phyloP scores from a whole-genome alignment of 2,888 invertebrate genomes.

The Dasypolia templi region DNA sequence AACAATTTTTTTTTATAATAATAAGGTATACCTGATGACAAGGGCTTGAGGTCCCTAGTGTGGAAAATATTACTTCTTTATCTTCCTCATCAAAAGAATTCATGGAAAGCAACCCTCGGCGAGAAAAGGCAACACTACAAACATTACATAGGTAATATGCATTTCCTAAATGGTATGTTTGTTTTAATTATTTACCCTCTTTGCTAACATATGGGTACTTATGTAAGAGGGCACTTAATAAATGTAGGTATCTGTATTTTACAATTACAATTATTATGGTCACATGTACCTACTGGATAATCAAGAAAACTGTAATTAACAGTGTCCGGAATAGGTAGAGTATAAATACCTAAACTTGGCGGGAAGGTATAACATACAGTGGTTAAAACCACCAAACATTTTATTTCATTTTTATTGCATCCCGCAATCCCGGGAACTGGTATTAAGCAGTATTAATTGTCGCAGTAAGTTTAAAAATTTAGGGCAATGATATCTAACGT shows the following conservation, averaged over 20 bases:
- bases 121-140: constrained; percentile 95
- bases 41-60: constrained; percentile 94
- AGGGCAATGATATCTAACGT: no score
- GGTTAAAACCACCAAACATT: no score
- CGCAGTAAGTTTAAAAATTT: no score
- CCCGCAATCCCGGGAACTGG: no score
- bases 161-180: neutral
- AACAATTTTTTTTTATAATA: constrained; percentile 34
- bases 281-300: no score
- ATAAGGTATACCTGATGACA: constrained; percentile 96
- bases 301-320: no score
- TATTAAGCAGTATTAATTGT: no score
- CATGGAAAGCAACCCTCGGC: constrained; percentile 92
- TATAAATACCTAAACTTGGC: no score
- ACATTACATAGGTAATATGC: constrained; percentile 91
- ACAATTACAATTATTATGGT: neutral
- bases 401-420: no score
- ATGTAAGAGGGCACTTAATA: neutral
- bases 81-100: constrained; percentile 92
- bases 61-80: constrained; percentile 98
- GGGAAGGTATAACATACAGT: no score
- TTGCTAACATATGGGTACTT: neutral
- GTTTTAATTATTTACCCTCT: neutral
- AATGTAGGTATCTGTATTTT: neutral
- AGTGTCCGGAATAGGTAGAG: no score